Evolutionary conservation across 2,888 invertebrate species (phyloP).

Genomic region (Ceriagrion tenellum): DNA sequence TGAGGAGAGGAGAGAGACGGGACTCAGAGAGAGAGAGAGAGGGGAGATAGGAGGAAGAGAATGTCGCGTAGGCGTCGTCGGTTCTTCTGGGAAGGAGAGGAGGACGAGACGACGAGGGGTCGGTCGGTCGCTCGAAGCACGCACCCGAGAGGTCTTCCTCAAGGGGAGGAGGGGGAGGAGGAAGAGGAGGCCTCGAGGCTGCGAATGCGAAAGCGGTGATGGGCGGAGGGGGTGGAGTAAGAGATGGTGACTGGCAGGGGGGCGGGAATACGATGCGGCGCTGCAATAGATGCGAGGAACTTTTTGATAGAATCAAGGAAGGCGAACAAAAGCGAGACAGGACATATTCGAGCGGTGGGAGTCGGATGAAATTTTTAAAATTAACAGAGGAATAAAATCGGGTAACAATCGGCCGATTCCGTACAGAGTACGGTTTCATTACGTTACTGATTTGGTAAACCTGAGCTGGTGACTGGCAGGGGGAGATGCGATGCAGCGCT

Average conservation of each 20-base stretch:
- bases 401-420: background rate
- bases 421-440: background rate
- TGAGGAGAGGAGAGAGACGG: background rate
- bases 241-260: background rate
- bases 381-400: background rate
- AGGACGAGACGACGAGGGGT: no score
- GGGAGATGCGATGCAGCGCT: no score
- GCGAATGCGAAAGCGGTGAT: constrained; percentile 31
- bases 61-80: background rate
- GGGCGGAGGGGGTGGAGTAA: background rate
- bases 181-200: background rate
- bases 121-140: constrained; percentile 10
- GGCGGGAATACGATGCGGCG: no score
- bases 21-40: no score
- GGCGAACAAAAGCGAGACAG: background rate
- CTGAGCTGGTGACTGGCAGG: no score
- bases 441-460: background rate
- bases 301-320: background rate
- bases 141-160: background rate
- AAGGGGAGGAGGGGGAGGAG: no score
- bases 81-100: constrained; percentile 29
- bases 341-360: background rate
- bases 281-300: background rate
- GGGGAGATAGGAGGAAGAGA: background rate
- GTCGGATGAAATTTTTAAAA: background rate